Conservation (phyloP, 2,113 vertebrate species). For the Orientallactaga bullata region DNA sequence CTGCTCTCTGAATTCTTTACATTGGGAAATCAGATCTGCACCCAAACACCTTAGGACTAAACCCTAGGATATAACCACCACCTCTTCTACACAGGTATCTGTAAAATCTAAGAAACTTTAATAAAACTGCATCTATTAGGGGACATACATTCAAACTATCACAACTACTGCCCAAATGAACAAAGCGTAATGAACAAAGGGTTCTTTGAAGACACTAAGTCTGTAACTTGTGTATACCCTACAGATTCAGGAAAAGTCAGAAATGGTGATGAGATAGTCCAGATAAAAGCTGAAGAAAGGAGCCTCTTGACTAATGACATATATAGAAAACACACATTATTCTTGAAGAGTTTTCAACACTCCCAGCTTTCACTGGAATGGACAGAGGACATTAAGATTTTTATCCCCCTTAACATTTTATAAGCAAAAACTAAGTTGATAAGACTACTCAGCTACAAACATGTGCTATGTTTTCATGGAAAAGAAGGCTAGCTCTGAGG, state of each 20-base stretch:
- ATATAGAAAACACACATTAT: not conserved
- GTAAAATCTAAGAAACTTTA: no score
- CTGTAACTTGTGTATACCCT: not conserved
- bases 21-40: no score
- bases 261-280: not conserved
- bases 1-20: no score
- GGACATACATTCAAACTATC: no score
- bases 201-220: not conserved
- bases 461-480: not conserved
- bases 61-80: no score
- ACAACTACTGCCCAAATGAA: not conserved
- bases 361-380: not conserved
- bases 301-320: not conserved
- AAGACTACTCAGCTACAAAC: not conserved
- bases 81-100: no score
- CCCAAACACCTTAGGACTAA: no score
- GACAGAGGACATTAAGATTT: not conserved
- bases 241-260: not conserved
- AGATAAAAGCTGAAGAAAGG: not conserved
- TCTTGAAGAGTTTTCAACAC: not conserved
- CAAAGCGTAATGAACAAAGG: not conserved
- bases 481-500: not conserved
- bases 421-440: not conserved
- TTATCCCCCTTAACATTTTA: not conserved
- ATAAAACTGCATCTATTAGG: no score